A percentile compares a stretch with the other conserved stretches of the same genome.
phyloP scores from a whole-genome alignment of 1,140 invertebrate genomes.

The Trichonephila clavipes region DNA sequence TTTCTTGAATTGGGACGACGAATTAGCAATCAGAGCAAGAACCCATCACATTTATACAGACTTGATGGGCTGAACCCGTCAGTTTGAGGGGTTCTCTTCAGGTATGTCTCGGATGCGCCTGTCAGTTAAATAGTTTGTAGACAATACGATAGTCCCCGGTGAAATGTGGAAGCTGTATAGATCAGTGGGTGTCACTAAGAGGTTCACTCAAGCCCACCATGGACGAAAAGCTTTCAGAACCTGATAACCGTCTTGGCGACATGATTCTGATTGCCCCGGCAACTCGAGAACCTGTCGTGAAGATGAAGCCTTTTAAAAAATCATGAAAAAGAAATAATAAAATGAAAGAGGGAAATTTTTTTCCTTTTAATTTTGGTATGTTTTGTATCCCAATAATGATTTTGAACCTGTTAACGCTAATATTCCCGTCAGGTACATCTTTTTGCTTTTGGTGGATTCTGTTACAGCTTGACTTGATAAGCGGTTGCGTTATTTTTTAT shows the following conservation, averaged over 20 bases:
- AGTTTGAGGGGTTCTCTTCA: not conserved
- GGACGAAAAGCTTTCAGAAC: not conserved
- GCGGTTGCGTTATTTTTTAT: too few relatives aligned
- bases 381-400: not conserved
- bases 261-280: conserved; percentile 57
- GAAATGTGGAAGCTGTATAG: conserved; percentile 33
- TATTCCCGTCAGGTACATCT: not conserved
- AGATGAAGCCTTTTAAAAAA: not conserved
- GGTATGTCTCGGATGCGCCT: not conserved
- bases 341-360: not conserved
- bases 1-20: conserved; percentile 23
- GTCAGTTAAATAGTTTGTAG: conserved; percentile 21
- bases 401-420: not conserved
- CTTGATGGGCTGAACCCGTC: not conserved
- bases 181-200: conserved; percentile 60
- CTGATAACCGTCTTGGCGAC: conserved; percentile 65
- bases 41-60: conserved; percentile 9
- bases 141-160: conserved; percentile 26
- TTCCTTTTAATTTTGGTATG: not conserved
- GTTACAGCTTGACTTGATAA: too few relatives aligned
- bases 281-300: conserved; percentile 58
- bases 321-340: not conserved
- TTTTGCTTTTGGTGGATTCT: not conserved
- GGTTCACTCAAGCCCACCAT: conserved; percentile 24
- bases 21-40: conserved; percentile 20